Conservation (phyloP, 35 echinoderm and acorn worm genomes). For the Ophioderma brevispina region DNA sequence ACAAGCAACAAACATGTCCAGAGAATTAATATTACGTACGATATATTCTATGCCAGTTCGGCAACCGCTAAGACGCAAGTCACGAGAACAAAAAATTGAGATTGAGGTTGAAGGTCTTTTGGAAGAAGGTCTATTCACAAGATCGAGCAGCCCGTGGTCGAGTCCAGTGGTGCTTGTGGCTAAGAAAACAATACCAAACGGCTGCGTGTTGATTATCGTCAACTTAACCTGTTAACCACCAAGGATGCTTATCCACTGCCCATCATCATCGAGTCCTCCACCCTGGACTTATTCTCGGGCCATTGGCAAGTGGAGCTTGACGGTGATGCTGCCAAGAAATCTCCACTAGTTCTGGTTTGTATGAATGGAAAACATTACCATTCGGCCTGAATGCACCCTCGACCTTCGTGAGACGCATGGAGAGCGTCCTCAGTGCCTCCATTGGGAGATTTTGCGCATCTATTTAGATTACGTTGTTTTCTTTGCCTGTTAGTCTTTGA, state of each 20-base stretch:
- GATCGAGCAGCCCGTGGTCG: constrained; percentile 57
- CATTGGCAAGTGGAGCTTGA: constrained; percentile 44
- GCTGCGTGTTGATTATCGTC: constrained; percentile 64
- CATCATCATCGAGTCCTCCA: constrained; percentile 51
- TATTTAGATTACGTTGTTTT: constrained; percentile 51
- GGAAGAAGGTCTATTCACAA: constrained; percentile 10
- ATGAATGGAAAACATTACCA: constrained; percentile 15
- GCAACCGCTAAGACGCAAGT: constrained; percentile 31
- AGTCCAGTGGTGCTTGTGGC: constrained; percentile 40
- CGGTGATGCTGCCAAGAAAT: background rate
- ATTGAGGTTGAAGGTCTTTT: constrained; percentile 33
- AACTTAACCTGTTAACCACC: constrained; percentile 32
- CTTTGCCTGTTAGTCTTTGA: constrained; percentile 23
- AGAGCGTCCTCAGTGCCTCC: constrained; percentile 16
- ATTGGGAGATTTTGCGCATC: constrained; percentile 19
- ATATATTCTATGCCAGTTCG: no score
- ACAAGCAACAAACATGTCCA: no score
- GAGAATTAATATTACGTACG: no score
- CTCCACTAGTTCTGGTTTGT: background rate
- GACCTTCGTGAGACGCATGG: constrained; percentile 59
- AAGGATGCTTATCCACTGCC: constrained; percentile 61
- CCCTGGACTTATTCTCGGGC: constrained; percentile 23
- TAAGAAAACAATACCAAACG: constrained; percentile 52
- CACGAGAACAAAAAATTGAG: constrained; percentile 17
- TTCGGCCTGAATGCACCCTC: constrained; percentile 32